Conservation (phyloP, 2,888 invertebrate genomes). For the Thera britannica region DNA sequence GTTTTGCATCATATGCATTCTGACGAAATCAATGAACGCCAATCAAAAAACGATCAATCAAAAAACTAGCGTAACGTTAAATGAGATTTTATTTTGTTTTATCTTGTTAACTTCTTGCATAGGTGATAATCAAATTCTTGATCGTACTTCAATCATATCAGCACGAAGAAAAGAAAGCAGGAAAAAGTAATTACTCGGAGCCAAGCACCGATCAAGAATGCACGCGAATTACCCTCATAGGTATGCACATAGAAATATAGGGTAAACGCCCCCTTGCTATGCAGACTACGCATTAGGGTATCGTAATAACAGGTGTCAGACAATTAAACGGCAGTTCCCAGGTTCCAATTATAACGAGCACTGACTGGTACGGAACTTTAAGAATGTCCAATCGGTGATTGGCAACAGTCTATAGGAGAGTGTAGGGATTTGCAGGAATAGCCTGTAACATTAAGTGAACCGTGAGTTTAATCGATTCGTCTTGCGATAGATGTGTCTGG, state of each 20-base stretch:
- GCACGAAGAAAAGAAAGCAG: conserved; percentile 40
- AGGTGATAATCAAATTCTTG: not conserved
- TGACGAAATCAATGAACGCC: too few species aligned
- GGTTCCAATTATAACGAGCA: conserved; percentile 68
- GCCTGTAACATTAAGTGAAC: too few species aligned
- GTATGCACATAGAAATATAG: conserved; percentile 60
- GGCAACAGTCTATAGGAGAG: conserved; percentile 21
- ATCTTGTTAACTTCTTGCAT: not conserved
- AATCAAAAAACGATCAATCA: not conserved
- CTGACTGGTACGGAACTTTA: conserved; percentile 52
- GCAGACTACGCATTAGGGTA: conserved; percentile 55
- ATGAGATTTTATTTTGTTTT: not conserved
- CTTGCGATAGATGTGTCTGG: too few species aligned
- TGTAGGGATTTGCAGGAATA: conserved; percentile 20
- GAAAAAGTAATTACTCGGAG: conserved; percentile 44
- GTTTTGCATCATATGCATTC: too few species aligned
- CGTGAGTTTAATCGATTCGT: too few species aligned
- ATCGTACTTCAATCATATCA: conserved; percentile 14
- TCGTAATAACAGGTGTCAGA: conserved; percentile 66
- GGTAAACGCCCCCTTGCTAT: conserved; percentile 64
- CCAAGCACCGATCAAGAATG: conserved; percentile 47
- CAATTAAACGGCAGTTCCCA: conserved; percentile 68
- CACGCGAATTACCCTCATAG: conserved; percentile 61
- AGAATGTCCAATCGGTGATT: conserved; percentile 33
- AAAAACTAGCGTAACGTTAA: not conserved